Conservation (phyloP, 2,113 vertebrate genomes). For the Leuciscus idus region DNA sequence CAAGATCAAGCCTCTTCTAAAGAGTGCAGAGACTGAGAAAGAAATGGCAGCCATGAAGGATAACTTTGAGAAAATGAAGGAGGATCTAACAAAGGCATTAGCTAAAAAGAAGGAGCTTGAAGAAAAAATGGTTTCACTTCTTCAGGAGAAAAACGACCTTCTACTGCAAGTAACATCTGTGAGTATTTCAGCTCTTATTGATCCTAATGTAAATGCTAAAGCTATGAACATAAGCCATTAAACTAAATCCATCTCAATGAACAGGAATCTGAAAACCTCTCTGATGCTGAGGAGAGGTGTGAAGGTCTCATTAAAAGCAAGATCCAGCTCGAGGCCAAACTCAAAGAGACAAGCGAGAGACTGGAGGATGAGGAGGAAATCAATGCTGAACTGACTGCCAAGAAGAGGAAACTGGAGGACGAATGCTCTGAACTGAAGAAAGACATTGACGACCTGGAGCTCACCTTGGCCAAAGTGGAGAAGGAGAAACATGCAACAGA, state of each 20-base stretch:
- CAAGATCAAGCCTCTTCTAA: conserved; percentile 85
- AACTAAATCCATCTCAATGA: neutral
- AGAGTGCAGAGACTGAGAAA: conserved; percentile 80
- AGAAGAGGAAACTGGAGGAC: conserved; percentile 29
- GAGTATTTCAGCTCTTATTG: conserved; percentile 49
- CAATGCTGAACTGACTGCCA: conserved; percentile 34
- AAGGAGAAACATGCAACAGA: conserved; percentile 35
- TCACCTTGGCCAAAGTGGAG: conserved; percentile 25
- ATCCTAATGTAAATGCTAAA: neutral
- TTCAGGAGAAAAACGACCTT: conserved; percentile 82
- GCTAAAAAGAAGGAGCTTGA: conserved; percentile 82
- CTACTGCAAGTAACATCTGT: conserved; percentile 78
- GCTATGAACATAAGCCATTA: neutral
- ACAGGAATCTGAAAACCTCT: conserved; percentile 79
- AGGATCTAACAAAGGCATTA: conserved; percentile 79
- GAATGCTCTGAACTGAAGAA: conserved; percentile 37
- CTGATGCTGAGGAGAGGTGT: conserved; percentile 83
- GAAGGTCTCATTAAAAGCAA: conserved; percentile 83
- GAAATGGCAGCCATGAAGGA: conserved; percentile 82
- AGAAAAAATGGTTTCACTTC: conserved; percentile 80
- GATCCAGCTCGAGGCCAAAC: conserved; percentile 72
- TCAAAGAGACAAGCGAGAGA: conserved; percentile 43
- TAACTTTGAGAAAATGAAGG: conserved; percentile 81
- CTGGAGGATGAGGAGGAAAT: conserved; percentile 48
- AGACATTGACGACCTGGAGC: conserved; percentile 31